Base-by-base conservation (phyloP, 2,113 vertebrate genomes). In the Xyliphius kryptos region DNA sequence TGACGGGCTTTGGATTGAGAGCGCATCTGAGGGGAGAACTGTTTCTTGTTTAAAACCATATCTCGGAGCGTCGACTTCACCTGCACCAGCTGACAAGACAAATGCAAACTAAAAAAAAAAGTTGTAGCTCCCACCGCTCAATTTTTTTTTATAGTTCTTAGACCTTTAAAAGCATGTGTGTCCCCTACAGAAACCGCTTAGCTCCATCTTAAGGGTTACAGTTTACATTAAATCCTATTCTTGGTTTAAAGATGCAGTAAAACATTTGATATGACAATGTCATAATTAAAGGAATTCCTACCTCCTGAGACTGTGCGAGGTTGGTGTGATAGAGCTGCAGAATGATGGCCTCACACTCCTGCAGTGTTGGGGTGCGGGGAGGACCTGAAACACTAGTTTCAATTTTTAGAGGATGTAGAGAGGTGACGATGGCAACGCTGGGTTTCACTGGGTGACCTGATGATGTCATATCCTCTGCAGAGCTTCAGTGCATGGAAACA, bases 301-400 rank as follows among this genome's bases (percentile, higher is more conserved):
- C 85, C 82, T 88, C 83, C 26, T 85, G 85, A 53, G 76, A 74
- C 72, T 85, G 85, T 60, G 82, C 66, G 47, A 74, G 73, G 65
- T 85, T 85, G 73, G 75, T 48, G 0, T 79, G 80, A 78, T 82
- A 80, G 21, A 88, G 77, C 69, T 87, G 81, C 2, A 51, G 76
- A 57, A 86, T 86, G 67, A 85, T 57, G 40, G 74, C 68, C 53
- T 85, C 80, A 2, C 80, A 84, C 50, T 88, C 82, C 61, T 74
- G 80, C 43, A 84, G 16, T 0, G 76, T 82, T 12, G 77, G 67
- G 5, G 74, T 69, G 36, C 76, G 81, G 26, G 70, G 72, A 54
- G 74, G 50, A 7, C 64, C 22, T 0, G 62, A 72, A 5, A 75
- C 76, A 20, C 75, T 59, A 14, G 56, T 54, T 1, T 61, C 71